phyloP scores from a whole-genome alignment of 2,797 vertebrate genomes.

The Liasis olivaceus region DNA sequence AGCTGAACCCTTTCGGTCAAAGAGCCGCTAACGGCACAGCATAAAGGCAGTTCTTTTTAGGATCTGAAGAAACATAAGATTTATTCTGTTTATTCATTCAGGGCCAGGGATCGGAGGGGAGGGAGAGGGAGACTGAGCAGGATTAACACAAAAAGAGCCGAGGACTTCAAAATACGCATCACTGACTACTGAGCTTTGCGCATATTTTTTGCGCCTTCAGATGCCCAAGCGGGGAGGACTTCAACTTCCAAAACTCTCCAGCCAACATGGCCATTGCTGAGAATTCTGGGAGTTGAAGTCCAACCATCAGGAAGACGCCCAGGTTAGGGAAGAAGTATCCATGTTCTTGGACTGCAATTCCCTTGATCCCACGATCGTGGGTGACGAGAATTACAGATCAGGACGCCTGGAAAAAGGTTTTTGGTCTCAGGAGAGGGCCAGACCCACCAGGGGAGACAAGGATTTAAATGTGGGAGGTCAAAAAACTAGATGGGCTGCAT shows the following conservation, averaged over 20 bases:
- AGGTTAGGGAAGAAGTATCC: too few species aligned
- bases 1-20: background rate
- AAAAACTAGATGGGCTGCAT: background rate
- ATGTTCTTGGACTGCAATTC: too few species aligned
- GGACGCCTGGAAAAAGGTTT: too few species aligned
- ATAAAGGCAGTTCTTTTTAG: background rate
- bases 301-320: too few species aligned
- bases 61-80: too few species aligned
- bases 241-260: too few species aligned
- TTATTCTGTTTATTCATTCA: background rate
- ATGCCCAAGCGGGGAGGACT: background rate
- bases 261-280: too few species aligned
- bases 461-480: background rate
- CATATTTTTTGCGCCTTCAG: background rate
- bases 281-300: too few species aligned
- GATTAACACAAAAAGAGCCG: background rate
- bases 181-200: background rate
- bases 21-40: background rate
- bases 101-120: background rate
- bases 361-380: too few species aligned
- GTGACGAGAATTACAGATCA: too few species aligned
- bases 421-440: background rate
- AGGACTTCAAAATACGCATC: background rate
- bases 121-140: too few species aligned
- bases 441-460: too few species aligned